These are phyloP conservation scores for Triplophysa bombifrons DNA, from an alignment of 2,797 vertebrate species.

Conservation along the genomic window DNA sequence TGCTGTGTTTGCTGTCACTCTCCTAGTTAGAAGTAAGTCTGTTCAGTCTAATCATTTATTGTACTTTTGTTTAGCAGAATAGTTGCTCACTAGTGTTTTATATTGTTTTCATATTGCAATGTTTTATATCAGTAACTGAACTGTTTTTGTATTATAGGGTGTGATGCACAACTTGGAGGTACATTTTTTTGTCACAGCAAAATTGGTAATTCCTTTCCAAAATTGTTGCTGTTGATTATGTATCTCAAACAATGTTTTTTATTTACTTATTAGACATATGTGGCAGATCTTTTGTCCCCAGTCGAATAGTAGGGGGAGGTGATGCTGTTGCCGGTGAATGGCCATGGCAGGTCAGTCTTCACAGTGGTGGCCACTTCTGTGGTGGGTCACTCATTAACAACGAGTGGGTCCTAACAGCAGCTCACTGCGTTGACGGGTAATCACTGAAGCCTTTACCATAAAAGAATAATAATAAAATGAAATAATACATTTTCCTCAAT, in stretches of 20 bases:
- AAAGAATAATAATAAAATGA: too few species aligned
- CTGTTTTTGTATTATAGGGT: neutral
- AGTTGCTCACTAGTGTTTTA: neutral
- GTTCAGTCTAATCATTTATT: neutral
- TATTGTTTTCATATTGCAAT: too few species aligned
- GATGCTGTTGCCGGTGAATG: conserved; percentile 14
- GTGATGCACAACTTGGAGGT: neutral
- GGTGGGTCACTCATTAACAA: conserved; percentile 58
- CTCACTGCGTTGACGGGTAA: conserved; percentile 28
- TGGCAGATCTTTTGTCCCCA: conserved; percentile 24
- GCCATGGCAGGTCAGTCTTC: conserved; percentile 60
- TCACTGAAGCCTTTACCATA: neutral
- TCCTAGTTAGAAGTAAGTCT: conserved; percentile 16
- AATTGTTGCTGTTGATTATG: neutral
- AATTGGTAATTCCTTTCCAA: neutral
- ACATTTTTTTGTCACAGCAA: neutral
- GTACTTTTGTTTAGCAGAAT: neutral
- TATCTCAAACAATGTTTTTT: neutral
- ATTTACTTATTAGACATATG: conserved; percentile 33
- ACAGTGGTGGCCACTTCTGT: accelerated
- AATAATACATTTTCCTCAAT: too few species aligned
- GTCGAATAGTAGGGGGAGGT: conserved; percentile 54
- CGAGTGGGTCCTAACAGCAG: conserved; percentile 52
- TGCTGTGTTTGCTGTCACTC: neutral
- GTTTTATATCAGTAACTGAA: neutral